Evolutionary conservation across 2,113 vertebrate species (phyloP).

Genomic region (Agapornis roseicollis): DNA sequence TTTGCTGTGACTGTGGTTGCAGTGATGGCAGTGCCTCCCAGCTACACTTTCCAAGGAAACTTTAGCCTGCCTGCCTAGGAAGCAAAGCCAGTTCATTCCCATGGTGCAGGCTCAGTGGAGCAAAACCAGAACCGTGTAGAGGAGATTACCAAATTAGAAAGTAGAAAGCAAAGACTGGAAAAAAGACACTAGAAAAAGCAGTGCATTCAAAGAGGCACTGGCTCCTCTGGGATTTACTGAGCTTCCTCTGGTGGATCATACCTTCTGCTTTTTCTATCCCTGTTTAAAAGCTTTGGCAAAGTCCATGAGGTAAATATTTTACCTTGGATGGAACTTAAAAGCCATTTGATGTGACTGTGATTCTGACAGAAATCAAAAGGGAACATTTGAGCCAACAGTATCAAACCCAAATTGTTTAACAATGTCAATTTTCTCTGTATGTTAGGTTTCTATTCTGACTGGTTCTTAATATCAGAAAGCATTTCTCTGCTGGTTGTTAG

Average conservation of each 20-base stretch:
- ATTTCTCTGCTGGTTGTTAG: background rate
- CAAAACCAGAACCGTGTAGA: background rate
- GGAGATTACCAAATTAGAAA: background rate
- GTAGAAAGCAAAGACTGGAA: background rate
- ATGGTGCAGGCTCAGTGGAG: background rate
- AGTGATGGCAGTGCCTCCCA: background rate
- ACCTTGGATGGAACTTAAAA: background rate
- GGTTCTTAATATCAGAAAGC: background rate
- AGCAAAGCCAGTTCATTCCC: background rate
- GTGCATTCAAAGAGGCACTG: background rate
- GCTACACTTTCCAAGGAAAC: background rate
- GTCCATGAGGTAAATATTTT: background rate
- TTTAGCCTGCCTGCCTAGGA: rapidly evolving
- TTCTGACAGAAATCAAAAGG: constrained; percentile 11
- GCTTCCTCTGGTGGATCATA: background rate
- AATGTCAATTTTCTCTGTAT: background rate
- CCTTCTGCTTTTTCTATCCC: background rate
- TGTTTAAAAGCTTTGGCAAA: background rate
- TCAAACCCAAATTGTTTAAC: constrained; percentile 20
- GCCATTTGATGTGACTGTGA: background rate
- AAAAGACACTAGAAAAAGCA: background rate
- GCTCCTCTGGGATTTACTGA: background rate
- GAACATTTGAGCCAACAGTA: constrained; percentile 10
- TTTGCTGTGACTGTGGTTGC: background rate
- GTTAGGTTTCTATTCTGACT: constrained; percentile 5